phyloP scores from a whole-genome alignment of 2,888 invertebrate species.

The Blomia tropicalis region DNA sequence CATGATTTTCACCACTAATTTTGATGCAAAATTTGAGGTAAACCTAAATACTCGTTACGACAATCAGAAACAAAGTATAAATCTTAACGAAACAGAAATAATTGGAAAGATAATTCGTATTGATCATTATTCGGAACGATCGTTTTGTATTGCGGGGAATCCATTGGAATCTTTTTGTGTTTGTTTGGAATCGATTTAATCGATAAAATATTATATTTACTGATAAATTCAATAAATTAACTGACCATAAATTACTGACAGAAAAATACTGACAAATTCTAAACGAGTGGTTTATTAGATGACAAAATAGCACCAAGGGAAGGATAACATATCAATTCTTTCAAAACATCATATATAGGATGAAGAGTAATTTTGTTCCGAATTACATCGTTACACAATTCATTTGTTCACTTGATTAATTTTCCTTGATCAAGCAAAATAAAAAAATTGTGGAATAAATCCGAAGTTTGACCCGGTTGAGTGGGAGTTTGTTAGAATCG shows the following conservation, averaged over 20 bases:
- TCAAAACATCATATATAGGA: no score
- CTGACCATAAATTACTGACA: no score
- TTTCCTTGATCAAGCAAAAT: conserved; percentile 94
- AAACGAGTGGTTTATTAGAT: no score
- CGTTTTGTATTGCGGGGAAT: neutral
- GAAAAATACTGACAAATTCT: no score
- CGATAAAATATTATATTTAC: neutral
- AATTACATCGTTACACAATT: no score
- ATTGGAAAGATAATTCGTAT: neutral
- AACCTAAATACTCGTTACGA: neutral
- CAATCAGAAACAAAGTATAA: neutral
- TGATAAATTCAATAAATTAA: no score
- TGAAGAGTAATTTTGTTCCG: no score
- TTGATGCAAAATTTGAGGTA: neutral
- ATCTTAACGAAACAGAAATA: neutral
- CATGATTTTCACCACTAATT: neutral
- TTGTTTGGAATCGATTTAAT: neutral
- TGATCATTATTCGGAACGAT: neutral
- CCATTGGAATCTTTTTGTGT: neutral
- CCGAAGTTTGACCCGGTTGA: conserved; percentile 84
- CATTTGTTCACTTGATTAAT: conserved; percentile 71
- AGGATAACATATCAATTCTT: no score
- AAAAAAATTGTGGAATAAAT: conserved; percentile 93
- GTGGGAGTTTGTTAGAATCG: conserved; percentile 94
- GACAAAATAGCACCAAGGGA: no score